A percentile compares a stretch with the other conserved stretches of the same genome.
These are phyloP conservation scores for Trichonephila inaurata DNA, from an alignment of 1,140 invertebrate genomes.

Conservation along the genomic window DNA sequence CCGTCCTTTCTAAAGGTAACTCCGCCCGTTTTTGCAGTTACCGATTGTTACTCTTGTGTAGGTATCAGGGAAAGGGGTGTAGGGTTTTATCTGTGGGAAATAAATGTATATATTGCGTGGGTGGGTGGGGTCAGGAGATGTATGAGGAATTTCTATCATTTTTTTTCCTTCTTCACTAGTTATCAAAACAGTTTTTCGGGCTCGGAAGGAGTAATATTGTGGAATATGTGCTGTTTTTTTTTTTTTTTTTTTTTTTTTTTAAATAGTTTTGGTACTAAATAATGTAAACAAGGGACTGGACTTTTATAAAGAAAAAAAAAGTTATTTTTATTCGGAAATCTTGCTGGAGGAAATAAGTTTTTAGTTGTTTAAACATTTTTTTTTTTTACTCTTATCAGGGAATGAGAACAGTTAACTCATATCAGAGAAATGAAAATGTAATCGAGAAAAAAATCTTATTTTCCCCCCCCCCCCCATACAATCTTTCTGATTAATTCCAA, in stretches of 20 bases:
- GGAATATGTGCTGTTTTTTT: too few relatives aligned
- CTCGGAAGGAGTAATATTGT: not conserved
- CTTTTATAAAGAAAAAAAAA: too few relatives aligned
- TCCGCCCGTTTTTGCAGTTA: constrained; percentile 21
- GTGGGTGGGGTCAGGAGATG: not conserved
- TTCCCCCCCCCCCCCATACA: too few relatives aligned
- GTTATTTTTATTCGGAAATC: too few relatives aligned
- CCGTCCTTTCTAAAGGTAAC: constrained; percentile 34
- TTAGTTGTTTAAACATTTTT: not conserved
- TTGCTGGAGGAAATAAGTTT: not conserved
- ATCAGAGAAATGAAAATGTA: too few relatives aligned
- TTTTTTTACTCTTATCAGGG: too few relatives aligned
- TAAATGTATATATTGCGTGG: not conserved
- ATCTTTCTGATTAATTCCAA: too few relatives aligned
- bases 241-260: too few relatives aligned
- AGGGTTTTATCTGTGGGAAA: constrained; percentile 8
- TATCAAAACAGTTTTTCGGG: constrained; percentile 1
- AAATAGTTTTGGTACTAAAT: too few relatives aligned
- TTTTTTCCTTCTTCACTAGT: not conserved
- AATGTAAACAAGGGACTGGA: too few relatives aligned
- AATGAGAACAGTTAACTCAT: too few relatives aligned
- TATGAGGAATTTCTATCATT: not conserved
- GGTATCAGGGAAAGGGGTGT: not conserved
- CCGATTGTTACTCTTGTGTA: not conserved
- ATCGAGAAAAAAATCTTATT: too few relatives aligned